These are phyloP conservation scores for Sternarchorhynchus goeldii DNA, from an alignment of 2,797 vertebrate genomes.

Conservation along the genomic window DNA sequence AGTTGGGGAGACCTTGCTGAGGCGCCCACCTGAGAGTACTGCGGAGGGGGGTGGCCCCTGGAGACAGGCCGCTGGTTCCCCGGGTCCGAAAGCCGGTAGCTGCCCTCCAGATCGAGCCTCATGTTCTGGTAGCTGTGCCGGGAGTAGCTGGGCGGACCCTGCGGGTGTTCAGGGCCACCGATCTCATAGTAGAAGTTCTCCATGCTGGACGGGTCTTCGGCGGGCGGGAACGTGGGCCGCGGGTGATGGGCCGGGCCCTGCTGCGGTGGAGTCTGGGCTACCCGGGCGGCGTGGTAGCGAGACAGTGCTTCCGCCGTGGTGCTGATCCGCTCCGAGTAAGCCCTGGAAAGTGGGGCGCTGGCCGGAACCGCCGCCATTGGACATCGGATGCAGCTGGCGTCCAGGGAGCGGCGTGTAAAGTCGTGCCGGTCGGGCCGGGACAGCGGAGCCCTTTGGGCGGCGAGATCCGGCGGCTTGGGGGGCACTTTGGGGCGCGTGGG, in stretches of 20 bases:
- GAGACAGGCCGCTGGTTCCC: constrained; percentile 61
- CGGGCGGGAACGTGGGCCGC: constrained; percentile 49
- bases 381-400: constrained; percentile 56
- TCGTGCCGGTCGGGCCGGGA: constrained; percentile 57
- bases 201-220: constrained; percentile 65
- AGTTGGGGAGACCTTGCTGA: constrained; percentile 50
- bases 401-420: constrained; percentile 62
- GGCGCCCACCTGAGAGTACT: constrained; percentile 47
- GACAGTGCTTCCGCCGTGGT: constrained; percentile 57
- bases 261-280: constrained; percentile 51
- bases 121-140: constrained; percentile 66
- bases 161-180: constrained; percentile 66
- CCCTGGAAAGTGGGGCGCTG: constrained; percentile 60
- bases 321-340: constrained; percentile 63
- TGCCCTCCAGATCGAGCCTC: constrained; percentile 60
- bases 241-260: constrained; percentile 37
- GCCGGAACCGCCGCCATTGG: constrained; percentile 51
- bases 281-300: constrained; percentile 57
- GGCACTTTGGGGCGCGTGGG: constrained; percentile 62
- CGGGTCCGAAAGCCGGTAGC: constrained; percentile 57
- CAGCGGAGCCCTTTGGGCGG: constrained; percentile 46
- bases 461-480: constrained; percentile 62
- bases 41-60: constrained; percentile 50
- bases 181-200: constrained; percentile 82
- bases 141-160: constrained; percentile 64